phyloP scores from a whole-genome alignment of 2,797 vertebrate genomes.

The Sebastes miniatus region DNA sequence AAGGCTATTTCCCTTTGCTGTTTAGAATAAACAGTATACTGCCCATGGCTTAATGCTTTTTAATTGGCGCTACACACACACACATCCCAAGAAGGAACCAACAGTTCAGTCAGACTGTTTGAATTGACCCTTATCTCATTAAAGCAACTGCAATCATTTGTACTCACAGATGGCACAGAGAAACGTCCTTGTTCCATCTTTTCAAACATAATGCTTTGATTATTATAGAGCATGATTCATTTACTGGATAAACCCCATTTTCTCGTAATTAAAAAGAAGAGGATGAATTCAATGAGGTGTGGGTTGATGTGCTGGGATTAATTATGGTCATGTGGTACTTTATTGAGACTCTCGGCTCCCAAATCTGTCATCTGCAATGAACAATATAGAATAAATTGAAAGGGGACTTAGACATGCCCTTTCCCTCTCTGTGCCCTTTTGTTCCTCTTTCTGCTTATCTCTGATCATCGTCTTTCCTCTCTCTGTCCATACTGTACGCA shows the following conservation, averaged over 20 bases:
- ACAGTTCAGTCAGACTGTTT: conserved; percentile 31
- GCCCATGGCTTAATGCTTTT: conserved; percentile 11
- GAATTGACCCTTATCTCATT: conserved; percentile 48
- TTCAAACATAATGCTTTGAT: conserved; percentile 30
- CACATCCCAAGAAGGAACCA: background rate
- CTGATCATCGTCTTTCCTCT: conserved; percentile 40
- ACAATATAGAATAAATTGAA: conserved; percentile 46
- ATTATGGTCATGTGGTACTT: conserved; percentile 42
- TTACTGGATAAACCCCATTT: conserved; percentile 32
- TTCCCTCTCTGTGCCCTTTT: conserved; percentile 42
- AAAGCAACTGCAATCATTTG: conserved; percentile 54
- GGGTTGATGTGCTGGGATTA: conserved; percentile 44
- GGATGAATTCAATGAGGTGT: conserved; percentile 36
- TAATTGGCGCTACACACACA: background rate
- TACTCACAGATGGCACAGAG: conserved; percentile 29
- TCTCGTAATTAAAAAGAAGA: conserved; percentile 44
- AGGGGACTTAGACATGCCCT: conserved; percentile 36
- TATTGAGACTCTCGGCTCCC: conserved; percentile 19
- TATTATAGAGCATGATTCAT: conserved; percentile 21
- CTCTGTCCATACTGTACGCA: conserved; percentile 6
- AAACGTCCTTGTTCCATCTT: background rate
- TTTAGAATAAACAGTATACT: conserved; percentile 36
- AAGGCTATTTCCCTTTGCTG: conserved; percentile 42
- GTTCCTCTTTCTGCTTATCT: conserved; percentile 39
- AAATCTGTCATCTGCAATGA: conserved; percentile 42